Conservation (phyloP, 2,888 invertebrate species). For the Cephus sareptanus region DNA sequence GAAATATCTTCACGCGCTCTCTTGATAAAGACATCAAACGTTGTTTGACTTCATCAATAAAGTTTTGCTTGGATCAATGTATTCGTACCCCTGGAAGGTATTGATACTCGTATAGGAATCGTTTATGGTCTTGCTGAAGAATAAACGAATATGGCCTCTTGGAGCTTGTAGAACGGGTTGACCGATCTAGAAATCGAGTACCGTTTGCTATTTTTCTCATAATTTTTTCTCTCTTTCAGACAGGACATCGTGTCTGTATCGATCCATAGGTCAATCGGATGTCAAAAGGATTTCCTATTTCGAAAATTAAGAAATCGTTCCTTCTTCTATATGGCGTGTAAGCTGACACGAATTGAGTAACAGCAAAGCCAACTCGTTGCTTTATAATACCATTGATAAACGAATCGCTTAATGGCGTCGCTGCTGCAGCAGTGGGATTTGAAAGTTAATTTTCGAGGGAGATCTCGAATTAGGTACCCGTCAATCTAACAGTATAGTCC, state of each 20-base stretch:
- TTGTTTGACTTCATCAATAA: neutral
- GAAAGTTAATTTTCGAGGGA: conserved; percentile 51
- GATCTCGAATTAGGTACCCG: conserved; percentile 33
- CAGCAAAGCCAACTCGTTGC: conserved; percentile 15
- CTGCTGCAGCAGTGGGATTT: conserved; percentile 39
- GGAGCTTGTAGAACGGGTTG: neutral
- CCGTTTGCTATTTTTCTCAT: neutral
- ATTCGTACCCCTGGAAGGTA: neutral
- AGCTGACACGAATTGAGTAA: neutral
- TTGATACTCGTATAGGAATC: neutral
- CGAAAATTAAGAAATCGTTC: neutral
- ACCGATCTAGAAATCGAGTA: neutral
- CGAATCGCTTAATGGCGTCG: conserved; percentile 43
- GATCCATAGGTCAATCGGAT: neutral
- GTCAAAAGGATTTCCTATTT: conserved; percentile 4
- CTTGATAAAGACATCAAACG: neutral
- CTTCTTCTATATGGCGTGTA: neutral
- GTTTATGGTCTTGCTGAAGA: neutral
- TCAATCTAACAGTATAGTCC: conserved; percentile 44
- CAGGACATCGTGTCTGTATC: neutral
- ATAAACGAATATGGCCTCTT: neutral
- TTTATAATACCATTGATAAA: conserved; percentile 25
- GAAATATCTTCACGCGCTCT: neutral
- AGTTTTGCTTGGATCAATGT: neutral
- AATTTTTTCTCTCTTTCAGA: neutral